phyloP scores from a whole-genome alignment of 1,140 invertebrate genomes.

The Tetragnatha versicolor region DNA sequence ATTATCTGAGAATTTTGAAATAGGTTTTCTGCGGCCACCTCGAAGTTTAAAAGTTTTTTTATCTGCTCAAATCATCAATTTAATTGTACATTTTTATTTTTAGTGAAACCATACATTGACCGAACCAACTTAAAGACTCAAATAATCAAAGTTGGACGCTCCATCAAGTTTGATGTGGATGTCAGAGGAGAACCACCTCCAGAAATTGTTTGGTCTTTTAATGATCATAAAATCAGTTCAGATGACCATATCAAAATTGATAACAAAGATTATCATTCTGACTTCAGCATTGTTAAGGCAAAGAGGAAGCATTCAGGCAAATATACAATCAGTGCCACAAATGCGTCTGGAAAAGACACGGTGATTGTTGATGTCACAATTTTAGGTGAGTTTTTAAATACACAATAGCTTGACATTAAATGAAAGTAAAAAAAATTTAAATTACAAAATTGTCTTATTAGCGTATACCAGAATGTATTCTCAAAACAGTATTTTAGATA shows the following conservation, averaged over 20 bases:
- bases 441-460: too few relatives aligned
- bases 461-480: too few relatives aligned
- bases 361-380: slow-evolving; percentile 92
- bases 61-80: too few relatives aligned
- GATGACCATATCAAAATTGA: slow-evolving; percentile 89
- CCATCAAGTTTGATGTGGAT: slow-evolving; percentile 91
- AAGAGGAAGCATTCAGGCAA: slow-evolving; percentile 88
- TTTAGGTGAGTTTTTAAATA: slow-evolving; percentile 73
- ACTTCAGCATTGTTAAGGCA: slow-evolving; percentile 82
- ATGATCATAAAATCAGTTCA: slow-evolving; percentile 79
- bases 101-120: slow-evolving; percentile 92
- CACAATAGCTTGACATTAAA: too few relatives aligned
- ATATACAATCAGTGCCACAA: slow-evolving; percentile 88
- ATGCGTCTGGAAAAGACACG: slow-evolving; percentile 85
- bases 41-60: too few relatives aligned
- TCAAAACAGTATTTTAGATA: too few relatives aligned
- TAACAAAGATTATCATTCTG: slow-evolving; percentile 89
- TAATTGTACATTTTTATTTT: too few relatives aligned
- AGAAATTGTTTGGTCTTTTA: slow-evolving; percentile 82
- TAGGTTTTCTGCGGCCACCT: too few relatives aligned
- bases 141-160: slow-evolving; percentile 86
- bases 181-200: slow-evolving; percentile 89
- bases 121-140: slow-evolving; percentile 85
- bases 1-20: too few relatives aligned
- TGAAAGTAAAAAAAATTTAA: too few relatives aligned